Evolutionary conservation across 2,797 vertebrate species (phyloP), one percentile per base, ranked within the genome.

Genomic region (Anas acuta): DNA sequence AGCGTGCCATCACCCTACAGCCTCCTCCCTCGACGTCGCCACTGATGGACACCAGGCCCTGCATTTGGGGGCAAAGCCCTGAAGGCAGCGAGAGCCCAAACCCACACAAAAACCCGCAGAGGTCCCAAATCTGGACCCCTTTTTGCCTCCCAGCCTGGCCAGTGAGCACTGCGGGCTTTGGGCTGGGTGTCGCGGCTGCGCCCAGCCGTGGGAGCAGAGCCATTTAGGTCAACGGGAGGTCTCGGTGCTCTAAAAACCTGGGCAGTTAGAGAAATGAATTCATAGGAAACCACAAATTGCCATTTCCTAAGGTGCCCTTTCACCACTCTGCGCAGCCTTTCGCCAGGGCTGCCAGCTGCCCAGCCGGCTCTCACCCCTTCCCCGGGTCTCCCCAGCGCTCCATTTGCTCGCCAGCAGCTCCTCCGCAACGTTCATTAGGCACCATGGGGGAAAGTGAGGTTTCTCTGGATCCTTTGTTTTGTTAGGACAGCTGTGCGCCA

Each of bases 381-480:
- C 72, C 92, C 87, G 81, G 92, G 85, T 84, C 91, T 89, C 56
- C 91, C 85, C 51, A 87, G 80, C 4, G 28, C 74, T 91, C 93
- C 89, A 73, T 93, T 92, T 87, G 69, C 81, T 80, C 35, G 49
- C 76, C 94, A 95, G 92, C 91, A 84, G 86, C 95, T 92, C 87
- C 87, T 94, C 91, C 12, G 81, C 85, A 60, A 77, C 2, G 2
- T 70, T 85, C 74, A 92, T 96, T 79, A 96, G 80, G 91, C 87
- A 94, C 64, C 45, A 16, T 77, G 78, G 76, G 93, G 87, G 92
- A 96, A 96, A 96, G 92, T 82, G 93, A 96, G 93, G 95, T 69
- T 93, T 92, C 84, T 83, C 96, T 95, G 89, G 61, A 88, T 97
- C 95, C 95, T 97, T 98, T 97, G 97, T 97, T 97, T 95, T 95